These are phyloP conservation scores for Euplagia quadripunctaria DNA, from an alignment of 2,888 invertebrate species.

Conservation along the genomic window DNA sequence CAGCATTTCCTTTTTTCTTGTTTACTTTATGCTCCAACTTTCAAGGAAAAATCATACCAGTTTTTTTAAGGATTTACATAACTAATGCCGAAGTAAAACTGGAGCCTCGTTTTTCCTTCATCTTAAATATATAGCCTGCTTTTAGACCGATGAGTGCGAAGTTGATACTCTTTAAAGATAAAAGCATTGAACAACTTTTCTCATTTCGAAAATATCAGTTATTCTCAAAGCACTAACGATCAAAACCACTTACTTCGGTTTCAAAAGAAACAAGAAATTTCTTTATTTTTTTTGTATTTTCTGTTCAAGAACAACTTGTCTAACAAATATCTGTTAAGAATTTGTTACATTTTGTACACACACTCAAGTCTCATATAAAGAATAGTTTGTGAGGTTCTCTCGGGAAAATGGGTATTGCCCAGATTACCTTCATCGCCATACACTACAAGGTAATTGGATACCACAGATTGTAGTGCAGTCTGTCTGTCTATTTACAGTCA, in stretches of 20 bases:
- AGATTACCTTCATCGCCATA: not conserved
- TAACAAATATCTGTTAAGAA: not conserved
- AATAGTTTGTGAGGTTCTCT: not conserved
- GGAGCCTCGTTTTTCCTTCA: not conserved
- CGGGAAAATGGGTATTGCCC: not conserved
- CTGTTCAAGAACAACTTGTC: not conserved
- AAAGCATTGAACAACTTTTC: slow-evolving; percentile 7
- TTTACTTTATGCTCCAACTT: not conserved
- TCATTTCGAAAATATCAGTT: slow-evolving; percentile 12
- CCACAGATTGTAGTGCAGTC: not conserved
- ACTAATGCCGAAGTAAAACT: not conserved
- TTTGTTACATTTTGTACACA: not conserved
- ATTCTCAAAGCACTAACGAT: slow-evolving; percentile 18
- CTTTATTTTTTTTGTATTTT: slow-evolving; percentile 7
- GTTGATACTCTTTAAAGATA: slow-evolving; percentile 1
- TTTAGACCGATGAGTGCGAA: not conserved
- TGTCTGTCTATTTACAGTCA: not conserved
- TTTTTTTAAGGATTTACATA: not conserved
- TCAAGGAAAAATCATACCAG: not conserved
- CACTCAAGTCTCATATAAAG: not conserved
- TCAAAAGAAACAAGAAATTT: slow-evolving; percentile 14
- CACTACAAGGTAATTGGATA: slow-evolving; percentile 2
- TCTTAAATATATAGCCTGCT: slow-evolving; percentile 1
- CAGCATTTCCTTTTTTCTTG: not conserved
- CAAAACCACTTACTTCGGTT: slow-evolving; percentile 25